phyloP scores from a whole-genome alignment of 1,140 invertebrate genomes.

The Anastatus disparis region DNA sequence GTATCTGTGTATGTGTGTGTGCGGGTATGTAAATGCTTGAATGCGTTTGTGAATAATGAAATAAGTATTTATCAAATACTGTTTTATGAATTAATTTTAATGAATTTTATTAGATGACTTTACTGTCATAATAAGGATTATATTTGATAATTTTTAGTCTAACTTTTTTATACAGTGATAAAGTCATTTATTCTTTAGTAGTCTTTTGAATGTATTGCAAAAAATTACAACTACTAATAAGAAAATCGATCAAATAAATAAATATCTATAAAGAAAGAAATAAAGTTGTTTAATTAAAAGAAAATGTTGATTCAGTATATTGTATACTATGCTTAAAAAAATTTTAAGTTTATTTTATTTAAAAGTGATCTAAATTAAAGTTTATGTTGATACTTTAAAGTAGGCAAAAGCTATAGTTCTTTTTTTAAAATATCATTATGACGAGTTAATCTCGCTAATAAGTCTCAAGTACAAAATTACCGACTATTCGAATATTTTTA shows the following conservation, averaged over 20 bases:
- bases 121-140: conserved; percentile 4
- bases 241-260: background rate
- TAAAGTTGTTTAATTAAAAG: background rate
- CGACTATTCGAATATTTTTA: too few species aligned
- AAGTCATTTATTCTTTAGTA: conserved; percentile 34
- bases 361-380: background rate
- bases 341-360: background rate
- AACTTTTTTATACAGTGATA: conserved; percentile 29
- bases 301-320: background rate
- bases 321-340: too few species aligned
- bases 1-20: conserved; percentile 21
- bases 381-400: background rate
- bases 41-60: conserved; percentile 33
- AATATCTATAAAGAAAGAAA: conserved; percentile 1
- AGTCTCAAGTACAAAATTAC: too few species aligned
- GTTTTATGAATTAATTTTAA: conserved; percentile 32
- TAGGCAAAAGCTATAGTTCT: too few species aligned
- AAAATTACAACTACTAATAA: conserved; percentile 1
- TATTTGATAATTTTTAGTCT: conserved; percentile 16
- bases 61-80: conserved; percentile 23
- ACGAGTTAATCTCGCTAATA: too few species aligned
- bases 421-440: too few species aligned
- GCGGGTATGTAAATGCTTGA: conserved; percentile 22
- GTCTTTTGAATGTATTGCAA: conserved; percentile 12
- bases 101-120: background rate